Evolutionary conservation across 2,888 invertebrate genomes (phyloP).

Genomic region (Abscondita cerata): DNA sequence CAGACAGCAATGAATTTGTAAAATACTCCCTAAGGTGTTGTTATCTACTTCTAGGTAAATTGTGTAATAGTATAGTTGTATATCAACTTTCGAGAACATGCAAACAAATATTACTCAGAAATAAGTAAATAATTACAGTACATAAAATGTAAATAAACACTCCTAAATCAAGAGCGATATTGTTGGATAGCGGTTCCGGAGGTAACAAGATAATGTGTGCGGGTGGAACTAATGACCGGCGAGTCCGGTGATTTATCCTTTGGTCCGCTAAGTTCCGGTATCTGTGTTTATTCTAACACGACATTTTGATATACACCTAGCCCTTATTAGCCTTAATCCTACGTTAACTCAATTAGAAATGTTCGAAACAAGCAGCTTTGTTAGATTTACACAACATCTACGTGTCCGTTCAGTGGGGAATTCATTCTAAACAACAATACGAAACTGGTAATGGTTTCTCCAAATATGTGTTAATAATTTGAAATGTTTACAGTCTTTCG

Average conservation of each 20-base stretch:
- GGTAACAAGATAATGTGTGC: conserved; percentile 57
- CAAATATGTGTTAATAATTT: background rate
- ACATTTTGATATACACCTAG: conserved; percentile 56
- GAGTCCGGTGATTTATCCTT: conserved; percentile 59
- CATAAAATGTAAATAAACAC: conserved; percentile 44
- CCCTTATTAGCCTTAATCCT: conserved; percentile 57
- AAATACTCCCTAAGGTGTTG: too few species aligned
- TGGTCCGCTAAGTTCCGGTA: conserved; percentile 52
- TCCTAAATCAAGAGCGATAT: conserved; percentile 48
- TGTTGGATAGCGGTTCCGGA: conserved; percentile 50
- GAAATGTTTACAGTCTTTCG: too few species aligned
- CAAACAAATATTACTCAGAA: too few species aligned
- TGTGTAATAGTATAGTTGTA: too few species aligned
- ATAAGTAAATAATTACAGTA: conserved; percentile 18
- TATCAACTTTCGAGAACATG: too few species aligned
- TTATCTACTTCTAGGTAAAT: too few species aligned
- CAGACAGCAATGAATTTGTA: too few species aligned
- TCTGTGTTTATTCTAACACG: conserved; percentile 53
- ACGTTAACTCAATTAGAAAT: conserved; percentile 55
- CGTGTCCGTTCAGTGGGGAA: conserved; percentile 16
- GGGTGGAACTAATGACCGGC: conserved; percentile 58
- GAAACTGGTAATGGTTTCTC: background rate
- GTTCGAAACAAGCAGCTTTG: conserved; percentile 39
- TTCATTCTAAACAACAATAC: conserved; percentile 8
- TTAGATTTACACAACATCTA: conserved; percentile 31